Evolutionary conservation across 2,113 vertebrate genomes (phyloP).

Genomic region (Mus spicilegus): DNA sequence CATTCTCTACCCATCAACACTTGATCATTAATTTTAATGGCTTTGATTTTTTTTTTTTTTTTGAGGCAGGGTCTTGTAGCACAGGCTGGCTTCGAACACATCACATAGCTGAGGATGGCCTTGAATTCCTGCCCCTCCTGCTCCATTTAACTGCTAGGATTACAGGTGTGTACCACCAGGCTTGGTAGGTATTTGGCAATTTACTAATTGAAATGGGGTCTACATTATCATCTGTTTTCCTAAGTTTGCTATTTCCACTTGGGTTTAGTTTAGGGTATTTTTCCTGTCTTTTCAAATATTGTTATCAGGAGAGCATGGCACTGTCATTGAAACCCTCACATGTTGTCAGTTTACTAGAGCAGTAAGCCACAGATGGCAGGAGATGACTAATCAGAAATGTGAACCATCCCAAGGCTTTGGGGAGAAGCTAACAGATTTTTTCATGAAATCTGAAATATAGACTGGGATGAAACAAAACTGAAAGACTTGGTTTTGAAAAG

Average conservation of each 20-base stretch:
- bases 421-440: constrained; percentile 31
- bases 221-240: constrained; percentile 26
- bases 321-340: constrained; percentile 14
- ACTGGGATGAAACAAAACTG: background rate
- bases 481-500: constrained; percentile 20
- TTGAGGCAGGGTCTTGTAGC: background rate
- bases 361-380: constrained; percentile 1
- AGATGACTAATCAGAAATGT: constrained; percentile 38
- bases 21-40: constrained; percentile 41
- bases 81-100: background rate
- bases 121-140: background rate
- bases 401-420: background rate
- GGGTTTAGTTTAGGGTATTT: background rate
- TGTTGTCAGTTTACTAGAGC: background rate
- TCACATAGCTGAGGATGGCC: background rate
- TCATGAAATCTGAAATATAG: constrained; percentile 37
- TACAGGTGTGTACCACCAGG: no score
- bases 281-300: background rate
- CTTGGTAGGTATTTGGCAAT: background rate
- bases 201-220: background rate
- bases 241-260: constrained; percentile 1
- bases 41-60: background rate
- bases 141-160: background rate
- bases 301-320: background rate
- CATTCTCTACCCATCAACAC: background rate